Evolutionary conservation across 2,113 vertebrate genomes (phyloP).

Genomic region (Noctilio leporinus): DNA sequence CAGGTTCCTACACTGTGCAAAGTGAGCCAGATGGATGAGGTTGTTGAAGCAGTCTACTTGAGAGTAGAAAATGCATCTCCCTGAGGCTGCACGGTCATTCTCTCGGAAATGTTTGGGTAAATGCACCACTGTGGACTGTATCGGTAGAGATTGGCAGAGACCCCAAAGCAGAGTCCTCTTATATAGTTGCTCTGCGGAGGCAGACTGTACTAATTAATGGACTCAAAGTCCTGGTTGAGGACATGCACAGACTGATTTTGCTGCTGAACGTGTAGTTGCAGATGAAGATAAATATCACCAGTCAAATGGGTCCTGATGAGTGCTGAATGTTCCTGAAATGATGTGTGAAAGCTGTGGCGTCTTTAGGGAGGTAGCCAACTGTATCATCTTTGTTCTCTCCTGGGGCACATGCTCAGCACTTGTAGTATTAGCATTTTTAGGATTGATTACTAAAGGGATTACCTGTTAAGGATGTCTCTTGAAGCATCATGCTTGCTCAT

Average conservation of each 20-base stretch:
- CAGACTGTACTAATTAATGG: not conserved
- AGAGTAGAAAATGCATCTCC: constrained; percentile 39
- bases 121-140: not conserved
- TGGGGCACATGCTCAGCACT: not conserved
- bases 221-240: constrained; percentile 12
- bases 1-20: not conserved
- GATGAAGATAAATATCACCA: constrained; percentile 22
- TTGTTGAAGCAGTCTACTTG: not conserved
- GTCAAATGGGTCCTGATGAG: not conserved
- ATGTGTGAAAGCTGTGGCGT: not conserved
- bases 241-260: not conserved
- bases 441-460: not conserved
- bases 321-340: not conserved
- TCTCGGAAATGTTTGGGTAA: not conserved
- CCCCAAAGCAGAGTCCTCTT: not conserved
- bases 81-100: not conserved
- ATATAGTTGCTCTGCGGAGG: not conserved
- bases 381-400: not conserved
- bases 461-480: not conserved
- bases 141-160: not conserved
- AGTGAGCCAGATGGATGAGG: constrained; percentile 50
- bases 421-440: not conserved
- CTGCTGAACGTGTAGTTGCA: not conserved
- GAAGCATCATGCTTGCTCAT: not conserved
- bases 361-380: not conserved